Evolutionary conservation across 2,797 vertebrate species (phyloP).

Genomic region (Falco cherrug): DNA sequence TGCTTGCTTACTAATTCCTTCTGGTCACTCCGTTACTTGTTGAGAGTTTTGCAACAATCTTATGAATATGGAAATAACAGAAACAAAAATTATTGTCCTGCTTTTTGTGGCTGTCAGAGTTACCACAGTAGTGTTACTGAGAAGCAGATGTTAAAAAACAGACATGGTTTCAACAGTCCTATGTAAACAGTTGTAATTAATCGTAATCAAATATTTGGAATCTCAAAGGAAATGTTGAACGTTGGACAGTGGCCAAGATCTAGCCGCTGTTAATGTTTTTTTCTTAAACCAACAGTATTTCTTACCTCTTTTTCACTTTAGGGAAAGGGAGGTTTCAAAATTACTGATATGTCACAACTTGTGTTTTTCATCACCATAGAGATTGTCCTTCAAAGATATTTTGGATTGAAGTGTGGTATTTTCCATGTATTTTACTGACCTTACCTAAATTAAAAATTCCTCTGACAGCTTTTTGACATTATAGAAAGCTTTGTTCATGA

Average conservation of each 20-base stretch:
- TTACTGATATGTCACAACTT: not conserved
- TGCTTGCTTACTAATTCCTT: not conserved
- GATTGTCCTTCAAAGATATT: not conserved
- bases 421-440: not conserved
- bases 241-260: not conserved
- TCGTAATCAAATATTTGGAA: not conserved
- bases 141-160: not conserved
- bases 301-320: not conserved
- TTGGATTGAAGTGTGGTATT: not conserved
- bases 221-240: not conserved
- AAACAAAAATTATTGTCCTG: not conserved
- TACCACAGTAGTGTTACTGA: not conserved
- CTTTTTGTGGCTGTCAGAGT: not conserved
- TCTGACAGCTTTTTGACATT: not conserved
- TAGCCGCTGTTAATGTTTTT: not conserved
- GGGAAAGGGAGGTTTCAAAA: not conserved
- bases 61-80: not conserved
- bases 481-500: not conserved
- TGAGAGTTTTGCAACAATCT: not conserved
- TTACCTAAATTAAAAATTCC: not conserved
- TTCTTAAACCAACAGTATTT: not conserved
- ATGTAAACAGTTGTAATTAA: not conserved
- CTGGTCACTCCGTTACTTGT: not conserved
- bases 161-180: not conserved
- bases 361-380: not conserved